These are phyloP conservation scores for Platyrinchus mystaceus DNA, from an alignment of 2,797 vertebrate species.

Conservation along the genomic window DNA sequence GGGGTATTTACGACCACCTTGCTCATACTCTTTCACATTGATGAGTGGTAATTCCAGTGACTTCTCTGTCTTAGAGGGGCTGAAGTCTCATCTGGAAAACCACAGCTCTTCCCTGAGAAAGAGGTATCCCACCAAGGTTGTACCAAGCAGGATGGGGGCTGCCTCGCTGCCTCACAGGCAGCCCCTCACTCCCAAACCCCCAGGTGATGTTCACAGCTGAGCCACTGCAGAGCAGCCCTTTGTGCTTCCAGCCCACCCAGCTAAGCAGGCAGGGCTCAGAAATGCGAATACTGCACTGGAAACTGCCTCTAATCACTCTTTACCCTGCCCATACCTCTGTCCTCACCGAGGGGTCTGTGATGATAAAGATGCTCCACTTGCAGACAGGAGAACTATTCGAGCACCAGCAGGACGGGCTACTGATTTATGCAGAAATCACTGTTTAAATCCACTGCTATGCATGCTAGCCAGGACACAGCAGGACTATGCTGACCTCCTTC, in stretches of 20 bases:
- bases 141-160: neutral
- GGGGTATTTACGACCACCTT: rapidly evolving
- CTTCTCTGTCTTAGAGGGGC: neutral
- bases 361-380: neutral
- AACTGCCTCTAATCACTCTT: neutral
- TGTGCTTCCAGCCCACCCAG: neutral
- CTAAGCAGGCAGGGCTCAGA: neutral
- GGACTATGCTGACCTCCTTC: neutral
- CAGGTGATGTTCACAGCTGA: neutral
- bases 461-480: neutral
- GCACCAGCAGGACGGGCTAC: neutral
- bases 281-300: neutral
- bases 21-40: neutral
- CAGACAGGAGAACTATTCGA: neutral
- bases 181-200: neutral
- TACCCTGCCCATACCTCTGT: neutral
- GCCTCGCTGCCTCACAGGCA: neutral
- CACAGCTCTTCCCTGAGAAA: neutral
- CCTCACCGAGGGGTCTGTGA: rapidly evolving
- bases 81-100: neutral
- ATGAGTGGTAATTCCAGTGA: neutral
- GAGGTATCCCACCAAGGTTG: neutral
- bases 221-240: neutral
- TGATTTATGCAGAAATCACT: neutral
- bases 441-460: neutral